Percentiles rank a stretch among this genome's conserved stretches.
Evolutionary conservation across 2,113 vertebrate species (phyloP).

Genomic region (Benitochromis conjunctus): DNA sequence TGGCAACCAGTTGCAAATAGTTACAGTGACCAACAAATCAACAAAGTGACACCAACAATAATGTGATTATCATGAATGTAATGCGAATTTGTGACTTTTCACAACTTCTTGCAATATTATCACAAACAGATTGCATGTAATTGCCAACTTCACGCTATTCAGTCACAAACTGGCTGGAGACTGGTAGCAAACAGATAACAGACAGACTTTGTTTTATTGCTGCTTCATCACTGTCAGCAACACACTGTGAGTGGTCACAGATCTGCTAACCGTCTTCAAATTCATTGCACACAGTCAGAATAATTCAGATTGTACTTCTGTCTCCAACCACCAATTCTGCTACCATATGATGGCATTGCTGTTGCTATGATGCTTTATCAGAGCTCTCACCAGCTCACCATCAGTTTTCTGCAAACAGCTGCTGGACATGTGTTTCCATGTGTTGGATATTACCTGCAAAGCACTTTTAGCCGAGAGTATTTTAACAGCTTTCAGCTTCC

Average conservation of each 20-base stretch:
- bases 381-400: not conserved
- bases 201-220: not conserved
- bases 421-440: not conserved
- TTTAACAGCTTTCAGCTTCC: not conserved
- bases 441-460: not conserved
- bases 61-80: not conserved
- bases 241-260: not conserved
- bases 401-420: not conserved
- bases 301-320: not conserved
- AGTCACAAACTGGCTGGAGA: not conserved
- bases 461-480: not conserved
- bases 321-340: not conserved
- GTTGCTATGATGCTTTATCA: not conserved
- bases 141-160: not conserved
- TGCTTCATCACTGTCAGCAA: not conserved
- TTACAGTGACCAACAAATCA: not conserved
- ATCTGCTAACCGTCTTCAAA: not conserved
- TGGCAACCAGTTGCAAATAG: not conserved
- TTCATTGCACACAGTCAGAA: not conserved
- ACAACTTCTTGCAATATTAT: not conserved
- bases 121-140: not conserved
- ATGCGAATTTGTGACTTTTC: not conserved
- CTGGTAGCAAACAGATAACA: not conserved
- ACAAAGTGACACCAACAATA: accelerated
- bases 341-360: not conserved